These are phyloP conservation scores for Heptranchias perlo DNA, from an alignment of 2,113 vertebrate species.

Conservation along the genomic window DNA sequence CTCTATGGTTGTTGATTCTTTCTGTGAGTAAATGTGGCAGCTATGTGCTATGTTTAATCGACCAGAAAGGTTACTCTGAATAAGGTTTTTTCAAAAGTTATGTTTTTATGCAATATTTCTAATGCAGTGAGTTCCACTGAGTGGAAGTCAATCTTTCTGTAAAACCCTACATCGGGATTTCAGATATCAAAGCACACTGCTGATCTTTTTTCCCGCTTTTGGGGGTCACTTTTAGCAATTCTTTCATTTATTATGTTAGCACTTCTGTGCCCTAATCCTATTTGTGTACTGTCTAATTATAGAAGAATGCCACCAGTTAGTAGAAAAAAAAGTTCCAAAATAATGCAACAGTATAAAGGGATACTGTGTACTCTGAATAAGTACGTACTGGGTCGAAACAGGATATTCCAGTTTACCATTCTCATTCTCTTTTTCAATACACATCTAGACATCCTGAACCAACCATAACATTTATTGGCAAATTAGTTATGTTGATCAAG, in stretches of 20 bases:
- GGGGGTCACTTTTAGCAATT: background rate
- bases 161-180: background rate
- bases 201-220: conserved; percentile 8
- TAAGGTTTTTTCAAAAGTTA: conserved; percentile 94
- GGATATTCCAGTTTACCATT: conserved; percentile 33
- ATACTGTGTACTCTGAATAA: background rate
- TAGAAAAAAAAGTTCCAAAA: background rate
- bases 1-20: conserved; percentile 96
- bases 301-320: background rate
- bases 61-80: conserved; percentile 98
- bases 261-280: background rate
- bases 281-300: background rate
- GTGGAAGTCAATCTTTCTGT: conserved; percentile 26
- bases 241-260: background rate
- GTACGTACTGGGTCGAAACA: background rate
- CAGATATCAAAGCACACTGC: background rate
- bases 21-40: conserved; percentile 99
- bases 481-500: conserved; percentile 33
- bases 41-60: conserved; percentile 99
- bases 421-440: conserved; percentile 24
- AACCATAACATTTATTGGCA: conserved; percentile 32
- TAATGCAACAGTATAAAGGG: background rate
- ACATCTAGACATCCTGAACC: conserved; percentile 8
- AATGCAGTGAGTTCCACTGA: conserved; percentile 48
- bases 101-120: conserved; percentile 99